Percentiles rank a stretch among this genome's conserved stretches.
Conservation (phyloP, 2,888 invertebrate species). For the Agriopis marginaria region DNA sequence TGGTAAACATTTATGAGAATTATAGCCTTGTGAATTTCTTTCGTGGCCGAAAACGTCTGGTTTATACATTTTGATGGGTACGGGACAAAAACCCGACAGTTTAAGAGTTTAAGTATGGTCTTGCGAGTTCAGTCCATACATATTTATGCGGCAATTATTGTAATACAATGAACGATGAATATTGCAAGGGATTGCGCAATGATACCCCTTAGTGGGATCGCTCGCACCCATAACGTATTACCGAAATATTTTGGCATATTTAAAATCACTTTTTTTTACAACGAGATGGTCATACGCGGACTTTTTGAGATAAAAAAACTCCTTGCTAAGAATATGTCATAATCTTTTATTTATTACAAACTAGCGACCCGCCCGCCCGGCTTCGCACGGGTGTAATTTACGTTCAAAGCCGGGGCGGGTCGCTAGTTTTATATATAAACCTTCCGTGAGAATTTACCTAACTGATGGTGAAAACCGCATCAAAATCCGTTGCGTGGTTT, state of each 20-base stretch:
- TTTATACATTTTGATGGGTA: slow-evolving; percentile 76
- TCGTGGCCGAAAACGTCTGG: slow-evolving; percentile 48
- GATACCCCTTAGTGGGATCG: slow-evolving; percentile 52
- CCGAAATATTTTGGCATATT: slow-evolving; percentile 22
- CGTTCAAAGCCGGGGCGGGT: too few species aligned
- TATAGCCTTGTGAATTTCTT: slow-evolving; percentile 61
- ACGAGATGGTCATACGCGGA: too few species aligned
- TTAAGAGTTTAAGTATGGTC: slow-evolving; percentile 71
- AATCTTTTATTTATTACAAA: too few species aligned
- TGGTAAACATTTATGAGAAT: slow-evolving; percentile 46
- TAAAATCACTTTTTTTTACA: neutral
- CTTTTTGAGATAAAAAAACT: too few species aligned
- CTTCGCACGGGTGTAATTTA: too few species aligned
- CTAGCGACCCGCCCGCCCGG: too few species aligned
- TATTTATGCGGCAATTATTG: slow-evolving; percentile 80
- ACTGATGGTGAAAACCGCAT: too few species aligned
- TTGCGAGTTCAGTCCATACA: slow-evolving; percentile 74
- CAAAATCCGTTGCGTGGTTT: too few species aligned
- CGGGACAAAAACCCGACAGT: slow-evolving; percentile 75
- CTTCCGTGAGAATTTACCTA: too few species aligned
- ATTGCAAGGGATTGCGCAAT: slow-evolving; percentile 70
- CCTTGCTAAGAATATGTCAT: neutral
- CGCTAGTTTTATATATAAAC: too few species aligned
- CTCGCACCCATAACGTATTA: slow-evolving; percentile 27
- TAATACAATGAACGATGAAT: slow-evolving; percentile 79